Conservation (phyloP, 1,140 invertebrate genomes). For the Lethrus apterus region DNA sequence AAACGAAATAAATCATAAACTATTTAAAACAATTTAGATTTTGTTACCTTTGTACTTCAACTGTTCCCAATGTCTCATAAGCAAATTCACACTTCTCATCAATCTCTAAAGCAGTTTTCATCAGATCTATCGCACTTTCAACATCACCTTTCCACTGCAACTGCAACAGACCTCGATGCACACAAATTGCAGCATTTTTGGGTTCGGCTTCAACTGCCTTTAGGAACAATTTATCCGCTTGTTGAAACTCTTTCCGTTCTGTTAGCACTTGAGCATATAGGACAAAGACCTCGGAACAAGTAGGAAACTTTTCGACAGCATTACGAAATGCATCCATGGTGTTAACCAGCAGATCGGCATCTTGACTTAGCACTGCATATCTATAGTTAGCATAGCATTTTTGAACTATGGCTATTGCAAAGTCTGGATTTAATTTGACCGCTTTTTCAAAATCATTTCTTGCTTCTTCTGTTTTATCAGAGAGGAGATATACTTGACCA, state of each 20-base stretch:
- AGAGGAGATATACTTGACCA: conserved; percentile 70
- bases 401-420: conserved; percentile 78
- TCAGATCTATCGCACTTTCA: conserved; percentile 67
- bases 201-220: conserved; percentile 78
- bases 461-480: conserved; percentile 73
- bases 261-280: conserved; percentile 75
- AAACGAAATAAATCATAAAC: conserved; percentile 34
- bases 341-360: conserved; percentile 49
- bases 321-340: conserved; percentile 65
- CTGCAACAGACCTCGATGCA: conserved; percentile 78
- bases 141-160: conserved; percentile 77
- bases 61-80: conserved; percentile 88
- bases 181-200: conserved; percentile 75
- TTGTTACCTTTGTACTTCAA: conserved; percentile 82
- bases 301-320: conserved; percentile 70
- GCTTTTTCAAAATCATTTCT: conserved; percentile 77
- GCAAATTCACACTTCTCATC: conserved; percentile 91
- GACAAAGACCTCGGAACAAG: conserved; percentile 76
- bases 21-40: conserved; percentile 2
- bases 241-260: conserved; percentile 72
- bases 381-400: conserved; percentile 81
- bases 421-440: conserved; percentile 70
- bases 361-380: conserved; percentile 49
- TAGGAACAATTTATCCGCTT: conserved; percentile 74
- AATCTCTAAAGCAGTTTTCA: conserved; percentile 75